Evolutionary conservation across 2,888 invertebrate genomes (phyloP).

Genomic region (Parelbella ahira): DNA sequence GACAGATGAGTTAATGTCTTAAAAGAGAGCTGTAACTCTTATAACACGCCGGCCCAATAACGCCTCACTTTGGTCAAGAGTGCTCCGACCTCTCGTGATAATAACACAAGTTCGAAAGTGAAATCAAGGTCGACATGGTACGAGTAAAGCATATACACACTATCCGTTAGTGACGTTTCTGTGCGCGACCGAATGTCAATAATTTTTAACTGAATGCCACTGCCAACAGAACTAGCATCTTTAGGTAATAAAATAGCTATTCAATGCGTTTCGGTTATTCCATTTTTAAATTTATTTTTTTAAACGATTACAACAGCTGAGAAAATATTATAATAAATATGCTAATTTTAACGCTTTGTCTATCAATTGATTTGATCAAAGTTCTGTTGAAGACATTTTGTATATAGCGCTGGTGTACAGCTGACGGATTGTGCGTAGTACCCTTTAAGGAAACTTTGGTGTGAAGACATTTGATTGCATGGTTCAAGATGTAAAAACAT

Average conservation of each 20-base stretch:
- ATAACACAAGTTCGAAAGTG: conserved; percentile 58
- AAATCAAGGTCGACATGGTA: conserved; percentile 45
- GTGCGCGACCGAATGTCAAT: no score
- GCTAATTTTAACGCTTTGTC: no score
- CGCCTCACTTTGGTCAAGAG: conserved; percentile 31
- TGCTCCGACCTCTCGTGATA: conserved; percentile 45
- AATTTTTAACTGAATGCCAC: no score
- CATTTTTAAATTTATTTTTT: no score
- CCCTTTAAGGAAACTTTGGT: conserved; percentile 10
- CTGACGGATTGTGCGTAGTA: conserved; percentile 3
- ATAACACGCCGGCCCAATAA: conserved; percentile 14
- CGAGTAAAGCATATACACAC: conserved; percentile 14
- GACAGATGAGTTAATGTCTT: conserved; percentile 5
- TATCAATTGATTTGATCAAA: no score
- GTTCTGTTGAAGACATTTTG: no score
- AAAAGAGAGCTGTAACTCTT: conserved; percentile 5
- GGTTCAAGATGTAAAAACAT: conserved; percentile 36
- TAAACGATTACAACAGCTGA: no score
- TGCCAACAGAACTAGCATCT: no score
- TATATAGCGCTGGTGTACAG: no score
- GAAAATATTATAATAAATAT: no score
- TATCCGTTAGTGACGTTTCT: conserved; percentile 4
- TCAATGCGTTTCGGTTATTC: no score
- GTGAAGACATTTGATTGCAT: conserved; percentile 39
- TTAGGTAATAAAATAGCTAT: no score